These are phyloP conservation scores for Heloderma charlesbogerti DNA, from an alignment of 2,113 vertebrate genomes.

Conservation along the genomic window DNA sequence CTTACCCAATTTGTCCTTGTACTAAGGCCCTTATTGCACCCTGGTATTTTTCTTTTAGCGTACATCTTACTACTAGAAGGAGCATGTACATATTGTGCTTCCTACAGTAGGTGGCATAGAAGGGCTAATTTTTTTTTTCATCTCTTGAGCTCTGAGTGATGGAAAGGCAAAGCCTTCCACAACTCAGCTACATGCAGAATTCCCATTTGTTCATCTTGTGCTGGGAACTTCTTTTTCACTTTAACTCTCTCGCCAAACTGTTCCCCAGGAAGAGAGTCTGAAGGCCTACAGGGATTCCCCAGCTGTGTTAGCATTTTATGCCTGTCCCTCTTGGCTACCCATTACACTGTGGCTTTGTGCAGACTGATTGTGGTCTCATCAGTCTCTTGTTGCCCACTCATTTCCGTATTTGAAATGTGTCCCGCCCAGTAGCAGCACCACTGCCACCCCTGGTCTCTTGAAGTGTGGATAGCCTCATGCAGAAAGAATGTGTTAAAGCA, in stretches of 20 bases:
- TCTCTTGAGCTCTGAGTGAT: neutral
- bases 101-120: slow-evolving; percentile 78
- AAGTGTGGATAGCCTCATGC: slow-evolving; percentile 4
- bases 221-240: slow-evolving; percentile 22
- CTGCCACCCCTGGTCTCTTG: neutral
- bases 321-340: slow-evolving; percentile 8
- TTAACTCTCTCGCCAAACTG: slow-evolving; percentile 29
- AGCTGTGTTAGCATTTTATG: slow-evolving; percentile 55
- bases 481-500: neutral
- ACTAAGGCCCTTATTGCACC: neutral
- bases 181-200: neutral
- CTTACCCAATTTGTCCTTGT: neutral
- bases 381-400: neutral
- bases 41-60: neutral
- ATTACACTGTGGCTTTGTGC: neutral
- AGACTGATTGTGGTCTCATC: neutral
- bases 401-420: neutral
- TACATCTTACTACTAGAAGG: neutral
- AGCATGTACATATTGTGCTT: slow-evolving; percentile 45
- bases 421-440: neutral
- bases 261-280: neutral
- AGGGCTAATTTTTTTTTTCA: slow-evolving; percentile 62
- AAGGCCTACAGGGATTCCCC: slow-evolving; percentile 24
- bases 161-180: neutral
- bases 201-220: slow-evolving; percentile 19